Evolutionary conservation across 2,113 vertebrate genomes (phyloP).

Genomic region (Prinia subflava): DNA sequence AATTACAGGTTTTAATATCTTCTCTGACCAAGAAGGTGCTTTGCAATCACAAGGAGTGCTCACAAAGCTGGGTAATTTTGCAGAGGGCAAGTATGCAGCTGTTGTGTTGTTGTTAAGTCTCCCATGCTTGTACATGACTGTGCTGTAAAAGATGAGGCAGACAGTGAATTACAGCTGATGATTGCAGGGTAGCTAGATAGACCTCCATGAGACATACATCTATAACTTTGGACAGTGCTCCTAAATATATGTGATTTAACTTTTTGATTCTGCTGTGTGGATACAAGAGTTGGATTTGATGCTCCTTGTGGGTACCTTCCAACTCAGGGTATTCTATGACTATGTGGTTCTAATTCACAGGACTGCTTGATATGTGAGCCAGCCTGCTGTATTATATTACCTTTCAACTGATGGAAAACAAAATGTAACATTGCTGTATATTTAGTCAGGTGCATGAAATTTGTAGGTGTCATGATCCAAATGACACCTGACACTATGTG

Average conservation of each 20-base stretch:
- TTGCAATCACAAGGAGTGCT: background rate
- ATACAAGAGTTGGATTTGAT: background rate
- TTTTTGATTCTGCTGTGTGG: background rate
- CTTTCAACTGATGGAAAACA: background rate
- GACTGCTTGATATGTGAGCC: background rate
- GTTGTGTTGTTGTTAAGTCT: rapidly evolving
- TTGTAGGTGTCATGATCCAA: background rate
- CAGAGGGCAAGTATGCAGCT: background rate
- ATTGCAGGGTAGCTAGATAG: background rate
- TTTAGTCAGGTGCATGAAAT: background rate
- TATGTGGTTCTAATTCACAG: background rate
- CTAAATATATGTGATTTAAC: background rate
- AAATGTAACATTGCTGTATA: background rate
- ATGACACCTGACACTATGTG: background rate
- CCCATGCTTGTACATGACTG: rapidly evolving
- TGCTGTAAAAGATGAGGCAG: background rate
- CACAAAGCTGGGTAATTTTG: background rate
- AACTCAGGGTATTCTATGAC: background rate
- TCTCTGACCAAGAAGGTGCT: background rate
- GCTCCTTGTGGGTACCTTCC: background rate
- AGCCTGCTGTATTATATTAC: background rate
- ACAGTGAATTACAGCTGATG: rapidly evolving
- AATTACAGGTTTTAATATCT: background rate
- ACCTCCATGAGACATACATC: background rate
- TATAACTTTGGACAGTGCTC: background rate